Evolutionary conservation across 1,140 invertebrate genomes (phyloP), one percentile per base, ranked within the genome.

Genomic region (Drosophila nikananu): DNA sequence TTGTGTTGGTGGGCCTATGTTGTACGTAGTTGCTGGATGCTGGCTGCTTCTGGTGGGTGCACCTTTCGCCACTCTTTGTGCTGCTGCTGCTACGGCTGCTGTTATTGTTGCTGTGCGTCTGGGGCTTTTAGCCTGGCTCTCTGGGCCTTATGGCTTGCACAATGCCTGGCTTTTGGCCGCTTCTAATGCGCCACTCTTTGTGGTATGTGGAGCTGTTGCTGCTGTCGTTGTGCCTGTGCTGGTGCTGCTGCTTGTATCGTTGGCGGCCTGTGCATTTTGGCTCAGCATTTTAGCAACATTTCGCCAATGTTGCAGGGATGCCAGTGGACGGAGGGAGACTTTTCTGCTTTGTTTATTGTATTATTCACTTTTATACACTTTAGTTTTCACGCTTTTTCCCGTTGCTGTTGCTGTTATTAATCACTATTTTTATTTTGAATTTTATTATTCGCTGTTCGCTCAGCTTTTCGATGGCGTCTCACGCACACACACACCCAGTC

Each of bases 401-500:
- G 42, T 60, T 66, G 62, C 89, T 86, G 86, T 91, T 89, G 63
- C 90, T 86, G 86, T 91, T 90, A 91, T 90, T 90, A 91, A 91
- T 90, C 86, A 90, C 86, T 82, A 84, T 90, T 90, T 90, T 91
- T 91, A 90, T 86, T 90, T 91, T 91, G 86, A 80, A 90, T 86
- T 90, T 81, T 77, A 79, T 91, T 82, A 80, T 57, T 76, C 41
- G 71, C 75, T 73, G 82, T 51, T 80, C 63, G 81, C 81, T 84
- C 81, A 83, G 82, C 82, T 84, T 58, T 78, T 86, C 5, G 83
- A 75, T 86, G 83, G 83, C 83, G 82, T 86, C 83, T 86, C 83
- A 72, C 66, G 77, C 80, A 78, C 62, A 78, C 81, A 73, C 54
- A 51, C 46, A 73, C 63, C 39, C 51, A 51, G 21, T 42, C 17